Percentiles rank a stretch among this genome's conserved stretches.
Conservation (phyloP, 2,888 invertebrate species). For the Melangyna quadrimaculata region DNA sequence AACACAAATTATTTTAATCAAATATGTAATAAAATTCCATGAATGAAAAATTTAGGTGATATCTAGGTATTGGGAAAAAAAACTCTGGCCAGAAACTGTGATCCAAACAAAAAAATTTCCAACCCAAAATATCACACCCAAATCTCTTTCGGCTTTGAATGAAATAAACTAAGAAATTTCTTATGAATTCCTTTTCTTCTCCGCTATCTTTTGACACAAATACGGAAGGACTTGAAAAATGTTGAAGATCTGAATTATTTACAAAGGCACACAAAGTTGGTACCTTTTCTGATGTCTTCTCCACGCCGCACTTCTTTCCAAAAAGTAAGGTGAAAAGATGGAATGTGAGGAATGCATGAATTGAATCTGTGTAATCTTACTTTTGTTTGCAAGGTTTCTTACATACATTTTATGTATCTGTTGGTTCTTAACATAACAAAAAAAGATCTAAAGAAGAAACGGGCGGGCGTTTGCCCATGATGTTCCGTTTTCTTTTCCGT, state of each 20-base stretch:
- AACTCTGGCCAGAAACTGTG: not conserved
- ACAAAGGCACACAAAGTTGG: slow-evolving; percentile 8
- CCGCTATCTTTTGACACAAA: slow-evolving; percentile 4
- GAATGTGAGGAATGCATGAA: slow-evolving; percentile 64
- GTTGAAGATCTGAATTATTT: slow-evolving; percentile 44
- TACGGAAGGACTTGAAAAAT: slow-evolving; percentile 16
- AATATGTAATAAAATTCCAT: not conserved
- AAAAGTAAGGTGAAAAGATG: slow-evolving; percentile 45
- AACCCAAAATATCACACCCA: not conserved
- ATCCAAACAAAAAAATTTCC: not conserved
- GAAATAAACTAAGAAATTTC: slow-evolving; percentile 37
- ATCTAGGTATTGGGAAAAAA: not conserved
- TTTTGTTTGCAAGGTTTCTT: slow-evolving; percentile 10
- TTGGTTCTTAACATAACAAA: slow-evolving; percentile 31
- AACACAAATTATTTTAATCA: not conserved
- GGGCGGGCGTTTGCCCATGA: slow-evolving; percentile 20
- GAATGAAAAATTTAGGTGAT: not conserved
- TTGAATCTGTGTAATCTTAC: slow-evolving; percentile 57
- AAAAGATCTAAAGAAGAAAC: not conserved
- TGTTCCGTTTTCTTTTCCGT: slow-evolving; percentile 35
- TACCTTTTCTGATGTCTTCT: slow-evolving; percentile 8
- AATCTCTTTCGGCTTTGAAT: not conserved
- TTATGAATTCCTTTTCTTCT: slow-evolving; percentile 28
- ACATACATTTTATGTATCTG: not conserved
- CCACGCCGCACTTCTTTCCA: not conserved